Evolutionary conservation across 1,140 invertebrate genomes (phyloP).

Genomic region (Diachasma alloeum): DNA sequence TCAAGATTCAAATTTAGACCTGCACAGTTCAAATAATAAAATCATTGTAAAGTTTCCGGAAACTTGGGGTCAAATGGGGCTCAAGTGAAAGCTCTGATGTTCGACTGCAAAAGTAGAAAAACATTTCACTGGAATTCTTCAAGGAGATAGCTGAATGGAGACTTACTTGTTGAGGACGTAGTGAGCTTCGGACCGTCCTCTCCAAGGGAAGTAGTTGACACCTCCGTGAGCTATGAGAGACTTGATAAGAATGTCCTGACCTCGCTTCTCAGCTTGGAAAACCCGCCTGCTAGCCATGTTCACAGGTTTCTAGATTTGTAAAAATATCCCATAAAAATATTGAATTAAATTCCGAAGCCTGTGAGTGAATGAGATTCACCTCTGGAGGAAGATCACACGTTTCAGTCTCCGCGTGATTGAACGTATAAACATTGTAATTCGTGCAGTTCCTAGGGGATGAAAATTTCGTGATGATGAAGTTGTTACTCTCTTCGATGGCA

Average conservation of each 20-base stretch:
- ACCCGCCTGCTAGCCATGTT: conserved; percentile 42
- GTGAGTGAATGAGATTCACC: conserved; percentile 31
- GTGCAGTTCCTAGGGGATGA: conserved; percentile 45
- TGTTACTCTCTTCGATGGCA: conserved; percentile 2
- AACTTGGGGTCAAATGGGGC: too few species aligned
- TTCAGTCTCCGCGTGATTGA: conserved; percentile 36
- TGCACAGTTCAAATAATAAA: too few species aligned
- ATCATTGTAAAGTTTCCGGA: too few species aligned
- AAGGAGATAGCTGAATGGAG: background rate
- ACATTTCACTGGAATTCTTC: conserved; percentile 26
- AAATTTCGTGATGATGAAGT: conserved; percentile 41
- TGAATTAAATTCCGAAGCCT: background rate
- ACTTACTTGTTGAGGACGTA: conserved; percentile 53
- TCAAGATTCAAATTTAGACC: too few species aligned
- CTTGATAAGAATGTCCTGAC: conserved; percentile 45
- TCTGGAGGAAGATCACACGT: conserved; percentile 33
- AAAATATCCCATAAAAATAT: background rate
- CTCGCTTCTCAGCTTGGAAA: conserved; percentile 45
- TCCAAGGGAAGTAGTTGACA: conserved; percentile 56
- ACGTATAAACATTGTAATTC: conserved; percentile 36
- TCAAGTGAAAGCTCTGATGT: too few species aligned
- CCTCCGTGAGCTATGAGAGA: conserved; percentile 46
- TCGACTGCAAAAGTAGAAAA: too few species aligned
- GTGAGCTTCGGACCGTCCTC: conserved; percentile 51
- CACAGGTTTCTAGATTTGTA: conserved; percentile 45